Conservation (phyloP, 1,140 invertebrate genomes). For the Trichoplusia ni region DNA sequence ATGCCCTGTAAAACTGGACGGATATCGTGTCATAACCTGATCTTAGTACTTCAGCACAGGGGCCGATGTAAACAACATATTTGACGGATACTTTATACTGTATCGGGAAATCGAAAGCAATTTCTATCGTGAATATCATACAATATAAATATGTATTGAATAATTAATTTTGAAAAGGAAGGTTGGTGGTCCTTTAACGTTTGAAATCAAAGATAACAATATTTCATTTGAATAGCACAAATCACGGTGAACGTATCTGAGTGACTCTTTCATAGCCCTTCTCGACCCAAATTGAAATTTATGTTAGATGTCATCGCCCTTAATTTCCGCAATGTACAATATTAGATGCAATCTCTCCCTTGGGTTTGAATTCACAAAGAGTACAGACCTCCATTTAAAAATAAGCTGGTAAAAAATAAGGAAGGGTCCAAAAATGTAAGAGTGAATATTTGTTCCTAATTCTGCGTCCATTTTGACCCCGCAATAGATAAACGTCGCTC, state of each 20-base stretch:
- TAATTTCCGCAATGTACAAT: conserved; percentile 70
- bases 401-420: conserved; percentile 15
- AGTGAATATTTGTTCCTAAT: conserved; percentile 34
- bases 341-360: conserved; percentile 65
- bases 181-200: no score
- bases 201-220: no score
- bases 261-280: conserved; percentile 48
- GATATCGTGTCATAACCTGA: conserved; percentile 51
- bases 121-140: no score
- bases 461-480: conserved; percentile 31
- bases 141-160: no score
- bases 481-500: conserved; percentile 33
- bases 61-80: conserved; percentile 35
- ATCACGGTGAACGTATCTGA: conserved; percentile 16
- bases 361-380: conserved; percentile 53
- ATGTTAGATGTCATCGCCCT: conserved; percentile 63
- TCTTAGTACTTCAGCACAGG: conserved; percentile 34
- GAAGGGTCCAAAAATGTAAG: conserved; percentile 18
- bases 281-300: conserved; percentile 68
- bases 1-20: conserved; percentile 54
- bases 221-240: conserved; percentile 5
- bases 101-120: no score
- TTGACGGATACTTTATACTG: conserved; percentile 43
- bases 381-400: conserved; percentile 15
- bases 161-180: no score